Evolutionary conservation across 2,888 invertebrate species (phyloP), one percentile per base, ranked within the genome.

Genomic region (Eupithecia pulchellata): DNA sequence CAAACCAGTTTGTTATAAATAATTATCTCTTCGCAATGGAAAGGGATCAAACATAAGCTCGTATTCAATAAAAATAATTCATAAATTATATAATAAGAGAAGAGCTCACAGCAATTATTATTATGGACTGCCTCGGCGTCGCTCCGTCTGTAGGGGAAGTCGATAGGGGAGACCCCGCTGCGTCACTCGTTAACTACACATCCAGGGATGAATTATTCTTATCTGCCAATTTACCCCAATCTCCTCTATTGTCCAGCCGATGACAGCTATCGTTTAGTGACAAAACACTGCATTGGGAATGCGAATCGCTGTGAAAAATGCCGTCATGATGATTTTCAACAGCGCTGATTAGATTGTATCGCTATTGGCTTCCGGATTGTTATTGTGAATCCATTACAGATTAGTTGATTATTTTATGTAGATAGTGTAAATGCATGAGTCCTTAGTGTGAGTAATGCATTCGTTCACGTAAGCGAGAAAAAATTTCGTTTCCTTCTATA

Each of bases 181-280:
- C 69, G 86, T 42, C 78, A 85, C 86, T 91, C 90, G 91, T 92
- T 93, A 92, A 89, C 91, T 88, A 85, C 85, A 85, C 83, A 86
- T 86, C 89, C 82, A 86, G 81, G 87, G 88, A 92, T 91, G 89
- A 89, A 91, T 93, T 91, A 91, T 92, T 93, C 90, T 92, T 90
- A 92, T 92, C 90, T 89, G 87, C 88, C 92, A 91, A 91, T 92
- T 92, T 92, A 92, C 91, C 91, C 91, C 92, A 92, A 90, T 92
- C 89, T 86, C 82, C 83, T 85, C 86, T 85, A 89, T 91, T 90
- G 91, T 89, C 81, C 82, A 82, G 81, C 73, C 83, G 88, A 86
- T 87, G 92, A 91, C 91, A 89, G 85, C 84, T 82, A 86, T 86
- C 87, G 83, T 84, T 83, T 81, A 83, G 81, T 76, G 79, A 82